Conservation (phyloP, 2,888 invertebrate genomes). For the Sacculina carcini region DNA sequence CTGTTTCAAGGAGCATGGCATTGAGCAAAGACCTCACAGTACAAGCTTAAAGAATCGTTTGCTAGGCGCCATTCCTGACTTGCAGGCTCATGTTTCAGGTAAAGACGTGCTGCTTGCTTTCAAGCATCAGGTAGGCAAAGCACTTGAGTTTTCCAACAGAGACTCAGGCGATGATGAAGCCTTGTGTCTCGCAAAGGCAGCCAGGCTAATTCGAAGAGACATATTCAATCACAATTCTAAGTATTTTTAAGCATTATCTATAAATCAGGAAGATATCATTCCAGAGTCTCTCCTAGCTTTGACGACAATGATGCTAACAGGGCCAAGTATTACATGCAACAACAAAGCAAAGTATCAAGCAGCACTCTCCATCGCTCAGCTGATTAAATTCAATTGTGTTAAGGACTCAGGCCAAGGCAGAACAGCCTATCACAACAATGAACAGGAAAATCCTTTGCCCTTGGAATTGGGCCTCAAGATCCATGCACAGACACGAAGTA, state of each 20-base stretch:
- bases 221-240: conserved; percentile 2
- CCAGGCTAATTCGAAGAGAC: conserved; percentile 1
- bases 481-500: conserved; percentile 2
- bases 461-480: conserved; percentile 2
- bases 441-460: conserved; percentile 1
- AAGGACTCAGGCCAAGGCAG: conserved; percentile 1
- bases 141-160: background rate
- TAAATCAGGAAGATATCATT: conserved; percentile 1
- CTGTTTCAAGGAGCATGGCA: background rate
- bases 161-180: background rate
- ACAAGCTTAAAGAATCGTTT: background rate
- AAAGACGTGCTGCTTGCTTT: background rate
- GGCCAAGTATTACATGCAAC: conserved; percentile 3
- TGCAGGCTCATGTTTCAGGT: background rate
- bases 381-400: conserved; percentile 1
- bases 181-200: conserved; percentile 1
- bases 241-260: background rate
- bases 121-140: background rate
- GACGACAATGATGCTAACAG: conserved; percentile 1
- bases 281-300: conserved; percentile 1
- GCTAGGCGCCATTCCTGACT: background rate
- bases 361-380: conserved; percentile 2
- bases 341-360: conserved; percentile 3
- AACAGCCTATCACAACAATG: background rate
- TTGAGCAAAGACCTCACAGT: background rate